Evolutionary conservation across 2,797 vertebrate species (phyloP).

Genomic region (Allobates femoralis): DNA sequence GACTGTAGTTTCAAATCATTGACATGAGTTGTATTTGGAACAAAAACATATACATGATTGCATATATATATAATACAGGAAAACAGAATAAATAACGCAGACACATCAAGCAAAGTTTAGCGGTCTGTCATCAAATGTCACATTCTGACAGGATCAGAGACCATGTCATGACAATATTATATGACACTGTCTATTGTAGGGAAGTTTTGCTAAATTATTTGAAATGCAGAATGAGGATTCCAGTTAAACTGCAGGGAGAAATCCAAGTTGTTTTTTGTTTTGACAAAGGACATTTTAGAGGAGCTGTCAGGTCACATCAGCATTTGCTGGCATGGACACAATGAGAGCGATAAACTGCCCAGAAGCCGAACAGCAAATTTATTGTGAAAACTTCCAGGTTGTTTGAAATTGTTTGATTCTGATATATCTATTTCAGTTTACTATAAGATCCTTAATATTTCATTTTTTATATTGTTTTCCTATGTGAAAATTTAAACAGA

Average conservation of each 20-base stretch:
- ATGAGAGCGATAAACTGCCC: slow-evolving; percentile 48
- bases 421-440: slow-evolving; percentile 41
- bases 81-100: slow-evolving; percentile 7
- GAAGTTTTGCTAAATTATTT: slow-evolving; percentile 18
- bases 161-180: slow-evolving; percentile 33
- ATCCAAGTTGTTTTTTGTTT: slow-evolving; percentile 37
- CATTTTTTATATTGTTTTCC: background rate
- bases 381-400: slow-evolving; percentile 52
- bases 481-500: background rate
- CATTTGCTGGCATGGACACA: slow-evolving; percentile 42
- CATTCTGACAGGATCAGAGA: slow-evolving; percentile 39
- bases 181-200: slow-evolving; percentile 28
- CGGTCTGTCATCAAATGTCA: slow-evolving; percentile 9
- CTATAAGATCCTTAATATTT: background rate
- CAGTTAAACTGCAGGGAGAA: slow-evolving; percentile 46
- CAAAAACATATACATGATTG: background rate
- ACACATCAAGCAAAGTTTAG: background rate
- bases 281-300: slow-evolving; percentile 53
- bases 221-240: slow-evolving; percentile 26
- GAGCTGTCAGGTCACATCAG: slow-evolving; percentile 56
- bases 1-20: background rate
- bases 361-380: slow-evolving; percentile 43
- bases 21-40: background rate
- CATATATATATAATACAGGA: background rate
- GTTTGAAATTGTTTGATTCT: slow-evolving; percentile 46